A percentile compares a stretch with the other conserved stretches of the same genome.
These are phyloP conservation scores for Columba guinea DNA, from an alignment of 2,797 vertebrate genomes.

Conservation along the genomic window DNA sequence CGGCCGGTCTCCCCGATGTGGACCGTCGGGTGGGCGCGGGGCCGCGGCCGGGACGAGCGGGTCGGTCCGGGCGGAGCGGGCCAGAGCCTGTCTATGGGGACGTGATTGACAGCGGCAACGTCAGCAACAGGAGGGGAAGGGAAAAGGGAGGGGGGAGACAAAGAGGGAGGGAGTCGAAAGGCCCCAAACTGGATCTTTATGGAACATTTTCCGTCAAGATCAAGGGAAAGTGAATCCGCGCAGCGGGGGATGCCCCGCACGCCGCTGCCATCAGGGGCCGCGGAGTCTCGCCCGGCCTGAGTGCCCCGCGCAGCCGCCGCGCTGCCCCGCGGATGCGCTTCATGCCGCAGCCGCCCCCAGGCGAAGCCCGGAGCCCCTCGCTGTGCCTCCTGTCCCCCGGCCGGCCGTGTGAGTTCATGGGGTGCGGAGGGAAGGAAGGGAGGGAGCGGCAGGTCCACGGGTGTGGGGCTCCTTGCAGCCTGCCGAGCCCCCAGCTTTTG, in stretches of 20 bases:
- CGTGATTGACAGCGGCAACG: conserved; percentile 83
- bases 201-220: conserved; percentile 74
- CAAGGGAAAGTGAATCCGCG: conserved; percentile 74
- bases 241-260: conserved; percentile 70
- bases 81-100: conserved; percentile 38
- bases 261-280: conserved; percentile 55
- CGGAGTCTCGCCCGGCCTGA: conserved; percentile 53
- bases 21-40: neutral
- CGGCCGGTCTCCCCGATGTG: neutral
- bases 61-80: conserved; percentile 55
- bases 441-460: neutral
- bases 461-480: neutral
- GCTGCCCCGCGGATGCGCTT: conserved; percentile 11
- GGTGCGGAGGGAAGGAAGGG: neutral
- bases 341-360: conserved; percentile 43
- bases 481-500: neutral
- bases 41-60: neutral
- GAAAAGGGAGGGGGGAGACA: conserved; percentile 64
- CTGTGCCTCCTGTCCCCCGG: conserved; percentile 14
- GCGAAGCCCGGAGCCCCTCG: conserved; percentile 27
- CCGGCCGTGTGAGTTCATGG: conserved; percentile 14
- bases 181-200: conserved; percentile 79
- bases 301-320: neutral
- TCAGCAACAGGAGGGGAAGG: conserved; percentile 77
- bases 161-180: conserved; percentile 74